Base-by-base conservation (phyloP, 2,888 invertebrate species). In the Fragum fragum region DNA sequence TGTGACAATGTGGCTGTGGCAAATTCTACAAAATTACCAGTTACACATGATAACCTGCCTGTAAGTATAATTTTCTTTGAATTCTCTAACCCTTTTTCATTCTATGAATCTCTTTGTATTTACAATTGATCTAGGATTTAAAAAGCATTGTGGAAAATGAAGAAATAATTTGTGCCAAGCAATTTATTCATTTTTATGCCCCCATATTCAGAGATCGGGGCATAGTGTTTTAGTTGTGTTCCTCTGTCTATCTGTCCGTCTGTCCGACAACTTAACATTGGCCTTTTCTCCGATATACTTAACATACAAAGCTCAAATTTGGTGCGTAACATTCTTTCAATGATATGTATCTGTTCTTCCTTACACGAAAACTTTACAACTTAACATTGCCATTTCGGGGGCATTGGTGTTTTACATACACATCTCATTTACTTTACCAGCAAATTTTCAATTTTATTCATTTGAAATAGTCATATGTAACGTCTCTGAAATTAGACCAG, bases 61-160 rank as follows among this genome's bases (percentile, higher is more conserved):
- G 47, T 47, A 47, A 47, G 47, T 47, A 47, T 47, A 47, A 9
- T n/a, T 47, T 47, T 47, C 47, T 47, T 47, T 47, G 47, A n/a
- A 47, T 47, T 47, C 14, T 47, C n/a, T 47, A 47, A 47, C 47
- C 47, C 14, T 47, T 47, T 47, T 16, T n/a, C 3, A 47, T 18
- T 9, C 47, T 47, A 47, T 36, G 32, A 36, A 3, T 36, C 32
- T 36, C 32, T 36, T 36, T 36, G 32, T 36, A 36, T 36, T 36
- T 36, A 3, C 32, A 36, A 3, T 36, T 36, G 32, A 36, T 36
- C 3, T 36, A 6, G 32, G 32, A 36, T 36, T 36, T 36, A 36
- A n/a, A n/a, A n/a, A n/a, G n/a, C n/a, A n/a, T n/a, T n/a, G n/a
- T n/a, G n/a, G n/a, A n/a, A n/a, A n/a, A n/a, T n/a, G n/a, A n/a